These are phyloP conservation scores for Cochlearius cochlearius DNA, from an alignment of 2,113 vertebrate genomes.

Conservation along the genomic window DNA sequence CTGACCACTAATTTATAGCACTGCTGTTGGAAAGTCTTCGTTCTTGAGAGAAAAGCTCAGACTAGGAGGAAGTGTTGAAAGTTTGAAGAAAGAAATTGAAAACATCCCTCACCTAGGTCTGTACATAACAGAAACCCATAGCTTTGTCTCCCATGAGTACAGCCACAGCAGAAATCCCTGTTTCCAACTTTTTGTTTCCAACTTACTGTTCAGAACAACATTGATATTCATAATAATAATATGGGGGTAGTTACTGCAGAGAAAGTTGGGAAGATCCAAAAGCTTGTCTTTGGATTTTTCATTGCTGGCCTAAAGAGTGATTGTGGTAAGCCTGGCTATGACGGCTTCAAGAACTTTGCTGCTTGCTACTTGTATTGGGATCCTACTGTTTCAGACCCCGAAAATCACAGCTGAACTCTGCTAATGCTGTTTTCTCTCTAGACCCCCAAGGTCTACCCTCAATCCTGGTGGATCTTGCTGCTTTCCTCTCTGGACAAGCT, in stretches of 20 bases:
- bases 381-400: background rate
- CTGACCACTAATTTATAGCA: background rate
- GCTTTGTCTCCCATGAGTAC: background rate
- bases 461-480: background rate
- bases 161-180: background rate
- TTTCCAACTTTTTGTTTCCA: background rate
- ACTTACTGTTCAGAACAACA: background rate
- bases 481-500: background rate
- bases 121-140: background rate
- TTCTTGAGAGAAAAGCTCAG: background rate
- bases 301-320: background rate
- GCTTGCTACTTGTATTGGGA: background rate
- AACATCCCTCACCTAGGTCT: background rate
- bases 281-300: background rate
- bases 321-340: background rate
- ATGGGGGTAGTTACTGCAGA: background rate
- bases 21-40: background rate
- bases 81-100: background rate
- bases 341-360: background rate
- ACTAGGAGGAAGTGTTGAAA: background rate
- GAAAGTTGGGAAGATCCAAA: background rate
- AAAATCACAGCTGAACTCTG: background rate
- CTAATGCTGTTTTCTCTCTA: background rate
- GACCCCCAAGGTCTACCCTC: background rate
- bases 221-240: background rate